phyloP scores from a whole-genome alignment of 2,888 invertebrate species.

The Drosophila infuscata region DNA sequence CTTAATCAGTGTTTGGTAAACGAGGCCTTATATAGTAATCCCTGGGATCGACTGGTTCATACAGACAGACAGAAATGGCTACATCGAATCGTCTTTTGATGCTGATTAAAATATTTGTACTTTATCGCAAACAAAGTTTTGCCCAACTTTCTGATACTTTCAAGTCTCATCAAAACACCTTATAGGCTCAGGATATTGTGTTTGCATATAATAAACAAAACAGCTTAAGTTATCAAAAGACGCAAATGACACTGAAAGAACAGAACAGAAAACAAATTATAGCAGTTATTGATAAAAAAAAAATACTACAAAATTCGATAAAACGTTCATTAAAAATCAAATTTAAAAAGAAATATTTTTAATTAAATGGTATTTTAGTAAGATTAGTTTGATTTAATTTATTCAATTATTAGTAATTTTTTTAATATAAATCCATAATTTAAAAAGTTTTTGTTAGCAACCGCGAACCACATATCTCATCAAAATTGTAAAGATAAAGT shows the following conservation, averaged over 20 bases:
- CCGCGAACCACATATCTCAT: neutral
- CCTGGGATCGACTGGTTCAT: neutral
- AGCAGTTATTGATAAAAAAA: neutral
- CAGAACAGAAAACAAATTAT: neutral
- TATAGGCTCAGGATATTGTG: neutral
- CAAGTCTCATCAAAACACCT: neutral
- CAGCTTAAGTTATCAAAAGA: no score
- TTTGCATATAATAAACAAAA: no score
- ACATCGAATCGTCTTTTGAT: neutral
- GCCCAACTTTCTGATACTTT: neutral
- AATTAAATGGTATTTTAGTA: neutral
- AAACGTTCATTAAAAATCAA: neutral
- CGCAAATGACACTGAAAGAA: neutral
- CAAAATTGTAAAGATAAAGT: neutral
- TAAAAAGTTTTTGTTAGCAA: neutral
- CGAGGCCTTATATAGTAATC: neutral
- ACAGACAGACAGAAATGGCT: neutral
- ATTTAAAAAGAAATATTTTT: neutral
- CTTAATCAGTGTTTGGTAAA: neutral
- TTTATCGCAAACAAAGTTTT: neutral
- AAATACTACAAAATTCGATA: neutral
- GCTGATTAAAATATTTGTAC: neutral
- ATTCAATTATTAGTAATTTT: neutral
- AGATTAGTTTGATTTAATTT: neutral
- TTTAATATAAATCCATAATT: neutral